phyloP scores from a whole-genome alignment of 2,113 vertebrate species.

The Indicator maculatus region DNA sequence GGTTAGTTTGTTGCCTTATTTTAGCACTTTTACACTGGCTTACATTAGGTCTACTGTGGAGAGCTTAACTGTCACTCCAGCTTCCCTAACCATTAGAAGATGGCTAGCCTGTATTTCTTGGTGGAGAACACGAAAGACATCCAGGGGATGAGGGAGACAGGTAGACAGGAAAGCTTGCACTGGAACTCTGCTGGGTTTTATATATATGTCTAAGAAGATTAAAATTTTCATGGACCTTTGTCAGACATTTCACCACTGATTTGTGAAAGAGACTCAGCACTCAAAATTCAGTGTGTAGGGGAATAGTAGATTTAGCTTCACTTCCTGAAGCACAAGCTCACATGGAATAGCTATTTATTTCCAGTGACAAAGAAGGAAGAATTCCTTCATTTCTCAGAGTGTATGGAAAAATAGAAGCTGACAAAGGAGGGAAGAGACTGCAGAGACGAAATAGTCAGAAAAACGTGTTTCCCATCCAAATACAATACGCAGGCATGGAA shows the following conservation, averaged over 20 bases:
- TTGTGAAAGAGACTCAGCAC: neutral
- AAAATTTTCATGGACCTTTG: neutral
- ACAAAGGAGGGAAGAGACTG: neutral
- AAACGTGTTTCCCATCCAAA: neutral
- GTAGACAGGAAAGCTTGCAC: neutral
- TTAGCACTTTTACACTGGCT: neutral
- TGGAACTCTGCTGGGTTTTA: neutral
- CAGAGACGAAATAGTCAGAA: neutral
- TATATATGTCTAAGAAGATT: neutral
- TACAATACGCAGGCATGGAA: neutral
- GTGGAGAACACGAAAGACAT: neutral
- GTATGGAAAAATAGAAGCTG: neutral
- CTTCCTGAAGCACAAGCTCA: neutral
- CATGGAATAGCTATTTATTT: neutral
- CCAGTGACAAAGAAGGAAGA: neutral
- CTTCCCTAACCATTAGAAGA: neutral
- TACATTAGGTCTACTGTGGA: neutral
- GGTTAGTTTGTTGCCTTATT: fast-evolving
- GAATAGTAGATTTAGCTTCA: neutral
- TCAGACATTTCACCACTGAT: neutral
- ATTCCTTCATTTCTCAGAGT: neutral
- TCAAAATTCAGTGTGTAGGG: neutral
- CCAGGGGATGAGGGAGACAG: neutral
- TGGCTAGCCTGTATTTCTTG: neutral
- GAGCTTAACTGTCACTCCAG: neutral